Base-by-base conservation (phyloP, 2,888 invertebrate species). In the Plebejus melissa region DNA sequence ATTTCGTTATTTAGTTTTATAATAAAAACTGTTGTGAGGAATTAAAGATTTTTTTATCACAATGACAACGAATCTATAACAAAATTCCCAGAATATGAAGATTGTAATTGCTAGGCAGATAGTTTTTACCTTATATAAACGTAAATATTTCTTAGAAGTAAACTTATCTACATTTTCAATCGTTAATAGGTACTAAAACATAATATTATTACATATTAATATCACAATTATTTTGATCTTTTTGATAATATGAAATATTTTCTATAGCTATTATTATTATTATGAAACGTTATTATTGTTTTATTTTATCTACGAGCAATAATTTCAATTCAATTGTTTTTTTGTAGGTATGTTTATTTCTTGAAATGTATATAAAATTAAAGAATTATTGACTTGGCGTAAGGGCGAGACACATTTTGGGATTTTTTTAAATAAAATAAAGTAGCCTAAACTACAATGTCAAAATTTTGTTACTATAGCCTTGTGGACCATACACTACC, bases 41-140 rank as follows among this genome's bases (percentile, higher is more conserved):
- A n/a, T 69, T 69, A 6, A 38, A n/a, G 13, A 28, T 38, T 69
- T 69, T 65, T 69, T 32, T 77, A 74, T 58, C n/a, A 22, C 7
- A n/a, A 28, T 60, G 22, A 11, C 11, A 28, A 2, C 9, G 11
- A 60, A 22, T 22, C 9, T 60, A 3, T 28, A 9, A 58, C 6
- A 58, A 7, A 22, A 58, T 58, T n/a, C 7, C 22, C 22, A 7
- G 3, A 32, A 32, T 60, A 11, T 32, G 7, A 6, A 60, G 60
- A 60, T 60, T 28, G 22, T 65, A 13, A 32, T 65, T 65, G 32
- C 65, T 65, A 65, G 32, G 13, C 28, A 13, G 32, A 13, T 32
- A 32, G 9, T 65, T 65, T 65, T 32, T 65, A 65, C 32, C 32
- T 65, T 22, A 22, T 65, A 65, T 60, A 32, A 60, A 28, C 9